Base-by-base conservation (phyloP, 2,113 vertebrate species). In the Craseonycteris thonglongyai region DNA sequence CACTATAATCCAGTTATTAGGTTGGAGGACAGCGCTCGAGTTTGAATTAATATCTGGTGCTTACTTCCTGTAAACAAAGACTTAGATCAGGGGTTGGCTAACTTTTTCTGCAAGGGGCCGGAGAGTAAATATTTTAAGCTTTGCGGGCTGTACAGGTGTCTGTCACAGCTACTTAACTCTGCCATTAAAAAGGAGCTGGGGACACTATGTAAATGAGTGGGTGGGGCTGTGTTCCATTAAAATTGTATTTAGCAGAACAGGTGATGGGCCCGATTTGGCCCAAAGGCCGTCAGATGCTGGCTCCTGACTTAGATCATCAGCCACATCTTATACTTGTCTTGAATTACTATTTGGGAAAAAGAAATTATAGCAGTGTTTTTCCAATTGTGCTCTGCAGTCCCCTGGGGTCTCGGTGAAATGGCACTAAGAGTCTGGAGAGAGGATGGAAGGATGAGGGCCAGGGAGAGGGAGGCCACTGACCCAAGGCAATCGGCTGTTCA, bases 401-500 rank as follows among this genome's bases (percentile, higher is more conserved):
- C 26, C 40, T 63, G 30, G 38, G 54, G 28, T 75, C 49, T 91
- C 7, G 1, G 14, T 28, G 47, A 45, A 21, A 6, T 85, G 3
- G 2, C 19, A 4, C n/a, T 28, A 42, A 22, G 54, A 71, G 63
- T 40, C 40, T 79, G 58, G 12, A 11, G 35, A 47, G 10, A 45
- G 24, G 19, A 16, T 21, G 24, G 59, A 49, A 66, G 42, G 76
- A 59, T 47, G 15, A 65, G 54, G 59, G 33, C 19, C 38, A 24
- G n/a, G 19, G 35, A 76, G 30, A 30, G 56, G 78, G 45, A 76
- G n/a, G 42, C 9, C 66, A 49, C 19, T 38, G 6, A 56, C 12
- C n/a, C 2, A 2, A 24, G 33, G 42, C n/a, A 2, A 1, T 8
- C 10, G 22, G 11, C 30, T 10, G 10, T 26, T 65, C 4, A 2